Percentiles rank a stretch among this genome's conserved stretches.
Evolutionary conservation across 2,113 vertebrate genomes (phyloP).

Genomic region (Thalassarche chlororhynchos): DNA sequence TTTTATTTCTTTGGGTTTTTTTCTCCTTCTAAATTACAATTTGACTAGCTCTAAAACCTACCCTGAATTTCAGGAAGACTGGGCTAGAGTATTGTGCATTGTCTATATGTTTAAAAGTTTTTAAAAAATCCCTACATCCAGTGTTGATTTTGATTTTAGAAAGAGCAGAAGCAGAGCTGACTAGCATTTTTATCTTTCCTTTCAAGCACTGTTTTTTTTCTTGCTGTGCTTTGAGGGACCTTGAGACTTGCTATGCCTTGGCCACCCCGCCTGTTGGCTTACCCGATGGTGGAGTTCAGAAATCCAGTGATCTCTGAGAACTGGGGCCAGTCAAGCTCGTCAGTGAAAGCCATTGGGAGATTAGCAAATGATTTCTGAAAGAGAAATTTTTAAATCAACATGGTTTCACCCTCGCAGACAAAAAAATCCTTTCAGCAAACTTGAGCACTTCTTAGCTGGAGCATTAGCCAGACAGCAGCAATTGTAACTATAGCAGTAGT

Average conservation of each 20-base stretch:
- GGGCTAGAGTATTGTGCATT: background rate
- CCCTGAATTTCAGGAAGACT: background rate
- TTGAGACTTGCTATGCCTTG: background rate
- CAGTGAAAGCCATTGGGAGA: slow-evolving; percentile 63
- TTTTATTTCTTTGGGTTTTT: background rate
- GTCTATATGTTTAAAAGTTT: background rate
- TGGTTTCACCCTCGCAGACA: background rate
- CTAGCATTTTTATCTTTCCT: background rate
- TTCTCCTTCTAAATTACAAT: background rate
- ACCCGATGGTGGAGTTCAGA: slow-evolving; percentile 73
- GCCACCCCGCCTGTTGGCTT: background rate
- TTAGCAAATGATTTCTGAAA: slow-evolving; percentile 74
- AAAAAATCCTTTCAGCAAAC: background rate
- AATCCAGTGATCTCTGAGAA: slow-evolving; percentile 78
- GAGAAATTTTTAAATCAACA: background rate
- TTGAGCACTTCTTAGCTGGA: background rate
- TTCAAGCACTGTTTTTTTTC: background rate
- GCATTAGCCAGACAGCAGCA: background rate
- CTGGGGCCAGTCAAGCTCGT: slow-evolving; percentile 82
- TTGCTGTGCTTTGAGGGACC: background rate
- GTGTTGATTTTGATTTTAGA: background rate
- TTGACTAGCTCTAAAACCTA: background rate
- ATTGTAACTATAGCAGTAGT: background rate
- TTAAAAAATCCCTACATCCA: background rate
- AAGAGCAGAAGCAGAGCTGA: background rate